A percentile compares a stretch with the other conserved stretches of the same genome.
These are phyloP conservation scores for Alosa alosa DNA, from an alignment of 2,113 vertebrate species.

Conservation along the genomic window DNA sequence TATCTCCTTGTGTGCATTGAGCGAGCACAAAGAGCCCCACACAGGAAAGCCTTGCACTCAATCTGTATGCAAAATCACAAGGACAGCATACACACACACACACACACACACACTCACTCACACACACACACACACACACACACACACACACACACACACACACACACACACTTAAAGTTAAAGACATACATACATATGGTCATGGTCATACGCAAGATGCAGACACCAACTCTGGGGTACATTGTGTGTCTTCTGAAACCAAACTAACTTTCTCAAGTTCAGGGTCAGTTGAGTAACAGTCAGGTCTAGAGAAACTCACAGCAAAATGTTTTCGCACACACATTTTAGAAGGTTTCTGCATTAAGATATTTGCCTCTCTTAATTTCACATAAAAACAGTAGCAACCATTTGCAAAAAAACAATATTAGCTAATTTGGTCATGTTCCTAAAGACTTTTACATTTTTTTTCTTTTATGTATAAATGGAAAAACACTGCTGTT, in stretches of 20 bases:
- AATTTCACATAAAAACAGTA: not conserved
- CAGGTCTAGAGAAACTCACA: not conserved
- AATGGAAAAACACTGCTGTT: not conserved
- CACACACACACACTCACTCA: conserved; percentile 25
- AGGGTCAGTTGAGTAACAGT: not conserved
- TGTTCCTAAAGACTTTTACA: not conserved
- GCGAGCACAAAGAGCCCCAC: conserved; percentile 66
- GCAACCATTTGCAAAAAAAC: not conserved
- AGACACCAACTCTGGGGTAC: not conserved
- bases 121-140: conserved; percentile 29
- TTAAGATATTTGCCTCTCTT: not conserved
- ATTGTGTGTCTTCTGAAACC: not conserved
- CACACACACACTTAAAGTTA: not conserved
- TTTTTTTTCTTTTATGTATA: not conserved
- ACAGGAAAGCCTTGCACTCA: conserved; percentile 46
- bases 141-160: conserved; percentile 11
- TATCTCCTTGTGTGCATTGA: conserved; percentile 54
- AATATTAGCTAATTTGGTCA: not conserved
- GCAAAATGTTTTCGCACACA: not conserved
- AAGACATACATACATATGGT: not conserved
- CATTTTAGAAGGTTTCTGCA: not conserved
- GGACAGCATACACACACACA: conserved; percentile 14
- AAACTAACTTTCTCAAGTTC: not conserved
- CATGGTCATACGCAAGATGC: not conserved
- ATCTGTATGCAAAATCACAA: conserved; percentile 26